These are phyloP conservation scores for Pterostichus niger DNA, from an alignment of 2,888 invertebrate genomes.

Conservation along the genomic window DNA sequence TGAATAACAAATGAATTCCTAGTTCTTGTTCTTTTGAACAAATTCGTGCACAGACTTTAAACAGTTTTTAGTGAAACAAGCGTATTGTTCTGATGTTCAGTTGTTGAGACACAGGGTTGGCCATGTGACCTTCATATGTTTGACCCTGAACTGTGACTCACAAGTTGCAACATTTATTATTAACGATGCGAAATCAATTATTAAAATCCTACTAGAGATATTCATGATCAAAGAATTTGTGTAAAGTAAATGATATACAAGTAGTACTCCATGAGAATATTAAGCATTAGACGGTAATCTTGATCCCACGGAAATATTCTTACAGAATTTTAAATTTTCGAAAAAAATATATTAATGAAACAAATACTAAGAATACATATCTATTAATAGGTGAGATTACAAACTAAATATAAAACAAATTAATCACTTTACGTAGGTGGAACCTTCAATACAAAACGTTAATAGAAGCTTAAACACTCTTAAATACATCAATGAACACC, in stretches of 20 bases:
- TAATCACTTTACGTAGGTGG: conserved; percentile 1
- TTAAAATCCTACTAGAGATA: background rate
- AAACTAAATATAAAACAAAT: conserved; percentile 3
- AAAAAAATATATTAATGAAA: background rate
- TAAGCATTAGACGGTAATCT: too few species aligned
- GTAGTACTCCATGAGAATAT: too few species aligned
- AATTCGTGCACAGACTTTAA: conserved; percentile 8
- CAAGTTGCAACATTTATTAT: conserved; percentile 36
- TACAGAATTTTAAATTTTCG: background rate
- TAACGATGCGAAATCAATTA: conserved; percentile 12
- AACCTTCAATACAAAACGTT: background rate
- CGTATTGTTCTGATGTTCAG: conserved; percentile 3
- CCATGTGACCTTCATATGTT: conserved; percentile 42
- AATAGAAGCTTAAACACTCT: background rate
- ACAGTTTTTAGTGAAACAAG: background rate
- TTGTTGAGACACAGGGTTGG: conserved; percentile 44
- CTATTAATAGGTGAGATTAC: background rate
- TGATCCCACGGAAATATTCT: too few species aligned
- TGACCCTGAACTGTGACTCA: conserved; percentile 62
- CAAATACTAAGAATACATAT: background rate
- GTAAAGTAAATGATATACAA: too few species aligned
- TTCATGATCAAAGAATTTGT: background rate
- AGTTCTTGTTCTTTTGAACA: conserved; percentile 5
- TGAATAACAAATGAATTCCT: conserved; percentile 49
- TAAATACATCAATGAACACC: conserved; percentile 4